These are phyloP conservation scores for Osmoderma eremita DNA, from an alignment of 2,888 invertebrate species.

Conservation along the genomic window DNA sequence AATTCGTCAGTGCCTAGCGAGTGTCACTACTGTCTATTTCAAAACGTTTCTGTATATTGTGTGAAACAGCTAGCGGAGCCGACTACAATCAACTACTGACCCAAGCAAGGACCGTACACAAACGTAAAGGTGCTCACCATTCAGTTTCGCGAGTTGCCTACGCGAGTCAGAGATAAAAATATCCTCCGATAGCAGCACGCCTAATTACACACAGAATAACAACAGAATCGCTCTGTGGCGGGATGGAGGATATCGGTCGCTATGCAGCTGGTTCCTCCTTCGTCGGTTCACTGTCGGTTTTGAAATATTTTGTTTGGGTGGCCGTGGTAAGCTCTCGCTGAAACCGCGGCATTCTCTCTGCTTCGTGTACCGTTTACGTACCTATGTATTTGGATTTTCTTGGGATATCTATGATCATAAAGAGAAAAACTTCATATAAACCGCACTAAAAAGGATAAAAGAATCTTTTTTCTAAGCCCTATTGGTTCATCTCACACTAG, in stretches of 20 bases:
- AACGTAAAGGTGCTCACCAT: conserved; percentile 41
- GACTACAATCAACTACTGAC: conserved; percentile 52
- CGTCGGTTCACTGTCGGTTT: conserved; percentile 2
- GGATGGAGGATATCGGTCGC: not conserved
- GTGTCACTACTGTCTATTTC: no score
- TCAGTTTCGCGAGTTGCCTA: conserved; percentile 42
- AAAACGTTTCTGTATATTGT: not conserved
- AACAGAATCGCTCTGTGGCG: not conserved
- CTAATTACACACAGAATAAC: conserved; percentile 6
- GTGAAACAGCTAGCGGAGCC: conserved; percentile 45
- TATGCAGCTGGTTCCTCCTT: not conserved
- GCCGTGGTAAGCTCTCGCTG: conserved; percentile 6
- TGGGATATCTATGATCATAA: no score
- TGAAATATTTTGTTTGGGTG: conserved; percentile 23
- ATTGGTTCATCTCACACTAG: no score
- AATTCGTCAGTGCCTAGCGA: not conserved
- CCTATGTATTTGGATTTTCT: no score
- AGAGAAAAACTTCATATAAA: no score
- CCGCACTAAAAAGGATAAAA: no score
- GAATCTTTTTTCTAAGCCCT: no score
- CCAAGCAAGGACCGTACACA: conserved; percentile 44
- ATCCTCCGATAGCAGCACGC: conserved; percentile 16
- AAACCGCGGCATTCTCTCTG: no score
- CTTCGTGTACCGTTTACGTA: no score
- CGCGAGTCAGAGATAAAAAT: conserved; percentile 40